Evolutionary conservation across 2,888 invertebrate genomes (phyloP).

Genomic region (Aporophyla nigra): DNA sequence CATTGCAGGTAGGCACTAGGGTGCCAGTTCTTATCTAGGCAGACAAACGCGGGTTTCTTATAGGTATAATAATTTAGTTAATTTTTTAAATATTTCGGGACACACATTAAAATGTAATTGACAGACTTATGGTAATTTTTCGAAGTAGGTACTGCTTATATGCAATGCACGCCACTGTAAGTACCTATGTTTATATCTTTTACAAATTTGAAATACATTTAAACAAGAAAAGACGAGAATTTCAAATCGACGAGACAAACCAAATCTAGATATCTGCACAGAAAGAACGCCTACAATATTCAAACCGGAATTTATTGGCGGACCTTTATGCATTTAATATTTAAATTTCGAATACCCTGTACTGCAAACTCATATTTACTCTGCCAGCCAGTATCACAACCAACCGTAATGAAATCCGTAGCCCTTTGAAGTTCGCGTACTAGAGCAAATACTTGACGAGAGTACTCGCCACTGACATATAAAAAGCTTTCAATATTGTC

Average conservation of each 20-base stretch:
- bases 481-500: slow-evolving; percentile 61
- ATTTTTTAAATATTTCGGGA: too few species aligned
- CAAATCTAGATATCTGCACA: not conserved
- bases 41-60: too few species aligned
- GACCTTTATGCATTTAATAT: slow-evolving; percentile 28
- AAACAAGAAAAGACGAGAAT: not conserved
- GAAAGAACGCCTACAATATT: slow-evolving; percentile 1
- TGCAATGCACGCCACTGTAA: too few species aligned
- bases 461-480: slow-evolving; percentile 53
- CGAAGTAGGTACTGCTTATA: too few species aligned
- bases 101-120: too few species aligned
- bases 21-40: too few species aligned
- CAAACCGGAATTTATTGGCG: slow-evolving; percentile 20
- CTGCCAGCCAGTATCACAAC: slow-evolving; percentile 37
- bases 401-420: slow-evolving; percentile 49
- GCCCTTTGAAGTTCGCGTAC: slow-evolving; percentile 54
- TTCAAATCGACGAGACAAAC: too few species aligned
- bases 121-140: too few species aligned
- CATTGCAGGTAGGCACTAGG: too few species aligned
- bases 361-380: slow-evolving; percentile 31
- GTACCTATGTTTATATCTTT: not conserved
- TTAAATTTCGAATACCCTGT: slow-evolving; percentile 35
- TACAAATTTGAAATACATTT: not conserved
- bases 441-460: slow-evolving; percentile 57
- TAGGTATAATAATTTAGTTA: too few species aligned